Conservation (phyloP, 1,140 invertebrate species). For the Tribolium castaneum region DNA sequence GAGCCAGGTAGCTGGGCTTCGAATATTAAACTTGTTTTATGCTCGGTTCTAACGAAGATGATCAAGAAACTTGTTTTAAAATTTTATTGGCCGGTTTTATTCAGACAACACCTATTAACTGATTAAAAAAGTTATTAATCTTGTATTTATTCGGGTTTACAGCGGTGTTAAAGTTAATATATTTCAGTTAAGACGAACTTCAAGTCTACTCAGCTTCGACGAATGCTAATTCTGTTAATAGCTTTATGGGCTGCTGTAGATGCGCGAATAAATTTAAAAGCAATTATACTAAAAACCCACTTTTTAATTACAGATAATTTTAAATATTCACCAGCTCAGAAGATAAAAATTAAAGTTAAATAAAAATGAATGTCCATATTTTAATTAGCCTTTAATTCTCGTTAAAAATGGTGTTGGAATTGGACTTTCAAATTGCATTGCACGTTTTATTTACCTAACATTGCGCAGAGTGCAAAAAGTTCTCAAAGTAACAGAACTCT, state of each 20-base stretch:
- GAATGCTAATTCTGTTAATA: conserved; percentile 19
- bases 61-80: not conserved
- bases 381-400: conserved; percentile 26
- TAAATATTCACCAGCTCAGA: conserved; percentile 16
- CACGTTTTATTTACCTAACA: conserved; percentile 32
- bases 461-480: conserved; percentile 31
- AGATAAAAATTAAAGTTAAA: conserved; percentile 36
- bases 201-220: not conserved
- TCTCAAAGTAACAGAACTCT: conserved; percentile 23
- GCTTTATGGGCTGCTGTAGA: not conserved
- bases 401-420: conserved; percentile 29
- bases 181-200: not conserved
- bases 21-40: conserved; percentile 33
- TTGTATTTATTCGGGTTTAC: not conserved
- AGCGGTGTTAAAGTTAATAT: not conserved
- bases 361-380: conserved; percentile 35
- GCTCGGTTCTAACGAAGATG: conserved; percentile 1
- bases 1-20: not conserved
- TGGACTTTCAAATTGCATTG: conserved; percentile 28
- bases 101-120: not conserved
- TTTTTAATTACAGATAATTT: conserved; percentile 36
- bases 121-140: conserved; percentile 22
- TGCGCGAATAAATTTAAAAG: conserved; percentile 32
- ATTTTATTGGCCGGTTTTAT: not conserved
- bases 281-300: conserved; percentile 30